Percentiles rank a stretch among this genome's conserved stretches.
These are phyloP conservation scores for Cyclopterus lumpus DNA, from an alignment of 2,797 vertebrate genomes.

Conservation along the genomic window DNA sequence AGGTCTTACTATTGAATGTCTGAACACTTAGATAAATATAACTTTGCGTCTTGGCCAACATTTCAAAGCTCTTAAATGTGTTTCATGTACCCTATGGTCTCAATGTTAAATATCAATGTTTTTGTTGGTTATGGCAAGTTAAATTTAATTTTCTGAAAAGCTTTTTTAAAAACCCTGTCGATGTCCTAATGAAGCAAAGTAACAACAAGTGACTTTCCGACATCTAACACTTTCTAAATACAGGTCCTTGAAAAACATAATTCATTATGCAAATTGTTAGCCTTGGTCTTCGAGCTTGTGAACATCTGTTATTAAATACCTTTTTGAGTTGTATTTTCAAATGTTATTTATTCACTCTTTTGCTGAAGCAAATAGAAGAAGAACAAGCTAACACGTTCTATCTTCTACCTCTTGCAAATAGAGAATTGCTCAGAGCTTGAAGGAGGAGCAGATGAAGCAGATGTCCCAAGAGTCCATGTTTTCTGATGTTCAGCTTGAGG, in stretches of 20 bases:
- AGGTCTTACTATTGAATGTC: constrained; percentile 6
- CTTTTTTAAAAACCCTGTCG: constrained; percentile 21
- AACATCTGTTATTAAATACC: constrained; percentile 6
- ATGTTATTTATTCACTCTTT: constrained; percentile 10
- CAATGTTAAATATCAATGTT: background rate
- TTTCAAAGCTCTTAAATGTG: constrained; percentile 24
- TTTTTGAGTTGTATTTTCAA: constrained; percentile 1
- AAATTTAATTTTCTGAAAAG: constrained; percentile 28
- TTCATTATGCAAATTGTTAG: constrained; percentile 8
- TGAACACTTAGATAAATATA: constrained; percentile 5
- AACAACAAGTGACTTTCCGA: constrained; percentile 2
- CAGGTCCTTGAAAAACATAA: constrained; percentile 18
- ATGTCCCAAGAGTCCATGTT: constrained; percentile 85
- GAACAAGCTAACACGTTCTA: constrained; percentile 2
- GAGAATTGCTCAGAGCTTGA: constrained; percentile 97
- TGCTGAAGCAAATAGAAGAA: background rate
- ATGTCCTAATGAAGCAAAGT: constrained; percentile 16
- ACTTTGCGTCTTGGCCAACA: constrained; percentile 6
- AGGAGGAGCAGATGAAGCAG: constrained; percentile 92
- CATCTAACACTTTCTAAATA: constrained; percentile 20
- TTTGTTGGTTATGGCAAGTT: background rate
- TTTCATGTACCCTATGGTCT: background rate
- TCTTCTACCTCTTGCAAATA: constrained; percentile 57
- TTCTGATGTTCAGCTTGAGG: constrained; percentile 92
- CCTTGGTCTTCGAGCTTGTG: constrained; percentile 3